phyloP scores from a whole-genome alignment of 92 coral and sea anemone species.

The Chrysogorgia sp. region DNA sequence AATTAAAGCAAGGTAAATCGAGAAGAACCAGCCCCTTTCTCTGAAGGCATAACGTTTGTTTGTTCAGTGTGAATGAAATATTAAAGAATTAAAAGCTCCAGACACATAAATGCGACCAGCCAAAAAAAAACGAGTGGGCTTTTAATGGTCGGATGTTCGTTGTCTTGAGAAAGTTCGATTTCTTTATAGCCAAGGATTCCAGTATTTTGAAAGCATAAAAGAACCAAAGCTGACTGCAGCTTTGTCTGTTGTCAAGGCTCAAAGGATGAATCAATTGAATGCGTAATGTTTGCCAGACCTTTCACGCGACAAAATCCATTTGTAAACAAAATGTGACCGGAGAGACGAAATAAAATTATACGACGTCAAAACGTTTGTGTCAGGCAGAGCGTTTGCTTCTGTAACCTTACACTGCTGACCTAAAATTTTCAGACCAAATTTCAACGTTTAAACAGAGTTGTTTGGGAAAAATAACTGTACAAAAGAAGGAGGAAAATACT shows the following conservation, averaged over 20 bases:
- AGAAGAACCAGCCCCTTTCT: not conserved
- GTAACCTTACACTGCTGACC: not conserved
- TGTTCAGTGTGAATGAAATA: constrained; percentile 17
- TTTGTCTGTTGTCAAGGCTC: constrained; percentile 19
- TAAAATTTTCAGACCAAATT: not conserved
- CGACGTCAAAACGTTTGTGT: constrained; percentile 11
- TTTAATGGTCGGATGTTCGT: not conserved
- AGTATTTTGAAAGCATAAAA: too few relatives aligned
- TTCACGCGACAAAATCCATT: constrained; percentile 60
- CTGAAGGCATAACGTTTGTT: not conserved
- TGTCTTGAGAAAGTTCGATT: too few relatives aligned
- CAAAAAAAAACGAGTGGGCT: not conserved
- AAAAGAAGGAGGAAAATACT: not conserved
- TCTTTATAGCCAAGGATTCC: too few relatives aligned
- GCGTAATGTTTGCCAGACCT: constrained; percentile 55
- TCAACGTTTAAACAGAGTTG: not conserved
- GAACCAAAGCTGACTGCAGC: not conserved
- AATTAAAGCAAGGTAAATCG: not conserved
- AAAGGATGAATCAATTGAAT: not conserved
- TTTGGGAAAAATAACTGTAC: not conserved
- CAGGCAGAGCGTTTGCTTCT: not conserved
- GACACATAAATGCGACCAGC: not conserved
- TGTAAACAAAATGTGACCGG: constrained; percentile 49
- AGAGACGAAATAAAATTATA: constrained; percentile 20
- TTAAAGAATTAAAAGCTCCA: not conserved